Evolutionary conservation across 1,140 invertebrate species (phyloP), one percentile per base, ranked within the genome.

Genomic region (Coenobita brevimanus): DNA sequence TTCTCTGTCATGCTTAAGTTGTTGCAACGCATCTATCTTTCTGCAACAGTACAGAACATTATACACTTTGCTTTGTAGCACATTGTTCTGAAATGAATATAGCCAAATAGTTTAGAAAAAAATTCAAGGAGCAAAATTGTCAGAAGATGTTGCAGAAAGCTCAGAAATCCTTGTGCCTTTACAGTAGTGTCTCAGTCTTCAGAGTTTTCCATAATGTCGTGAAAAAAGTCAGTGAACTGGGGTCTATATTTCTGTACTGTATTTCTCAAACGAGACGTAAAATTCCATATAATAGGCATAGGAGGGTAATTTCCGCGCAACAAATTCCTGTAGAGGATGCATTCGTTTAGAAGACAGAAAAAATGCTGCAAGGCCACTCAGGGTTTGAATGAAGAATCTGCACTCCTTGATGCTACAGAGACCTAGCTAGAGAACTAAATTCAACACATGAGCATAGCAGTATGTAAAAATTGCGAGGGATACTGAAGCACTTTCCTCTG

Each of bases 31-130:
- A 71, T 71, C 69, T 71, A 71, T 71, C 69, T 71, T 71, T 3
- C 21, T 71, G 69, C 69, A 71, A 71, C 69, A 71, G 69, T 33
- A 71, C 69, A 36, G 4, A 71, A 36, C 69, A 38, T 21, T 36
- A 71, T 71, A 71, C 6, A 76, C 43, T 76, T 41, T 46, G 73
- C 43, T 76, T 76, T 76, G 73, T 50, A 76, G 73, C 36, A 76
- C 43, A 76, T 76, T 76, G 43, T 76, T 24, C 73, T 46, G 43
- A 2, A 76, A 76, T 76, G n/a, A 76, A 43, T 76, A 76, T 76
- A 76, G n/a, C 73, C 36, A 76, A 50, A 71, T 71, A 36, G 27
- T 38, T 50, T 76, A 76, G n/a, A 76, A 50, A 76, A 76, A 46
- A 76, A 10, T 46, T 46, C 43, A 76, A 76, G 36, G 2, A 46